Evolutionary conservation across 92 coral and sea anemone species (phyloP).

Genomic region (Epizoanthus illoricatus): DNA sequence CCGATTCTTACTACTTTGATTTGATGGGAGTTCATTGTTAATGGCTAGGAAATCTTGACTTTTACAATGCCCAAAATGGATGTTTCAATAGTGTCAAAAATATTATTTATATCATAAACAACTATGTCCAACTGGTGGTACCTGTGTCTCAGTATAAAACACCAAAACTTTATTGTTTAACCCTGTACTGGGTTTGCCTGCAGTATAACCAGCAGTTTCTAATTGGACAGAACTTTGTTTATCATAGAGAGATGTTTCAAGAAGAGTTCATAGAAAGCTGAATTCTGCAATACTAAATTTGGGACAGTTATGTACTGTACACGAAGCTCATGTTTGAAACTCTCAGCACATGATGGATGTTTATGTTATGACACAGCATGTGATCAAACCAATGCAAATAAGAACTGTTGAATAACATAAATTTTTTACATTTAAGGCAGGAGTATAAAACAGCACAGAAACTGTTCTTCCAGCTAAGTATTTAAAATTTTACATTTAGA

Average conservation of each 20-base stretch:
- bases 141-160: not conserved
- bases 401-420: not conserved
- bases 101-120: not conserved
- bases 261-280: no score
- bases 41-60: not conserved
- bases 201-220: not conserved
- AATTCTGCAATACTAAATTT: no score
- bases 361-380: constrained; percentile 16
- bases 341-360: not conserved
- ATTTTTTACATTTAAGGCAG: not conserved
- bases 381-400: constrained; percentile 3
- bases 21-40: not conserved
- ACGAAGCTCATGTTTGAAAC: no score
- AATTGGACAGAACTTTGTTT: no score
- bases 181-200: not conserved
- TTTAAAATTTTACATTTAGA: no score
- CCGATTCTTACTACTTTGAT: not conserved
- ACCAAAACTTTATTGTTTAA: not conserved
- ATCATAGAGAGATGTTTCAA: no score
- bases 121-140: constrained; percentile 14
- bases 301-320: no score
- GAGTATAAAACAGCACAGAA: not conserved
- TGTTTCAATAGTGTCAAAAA: not conserved
- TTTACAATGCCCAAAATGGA: not conserved
- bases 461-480: no score